Base-by-base conservation (phyloP, 1,140 invertebrate species). In the Neodiprion fabricii region DNA sequence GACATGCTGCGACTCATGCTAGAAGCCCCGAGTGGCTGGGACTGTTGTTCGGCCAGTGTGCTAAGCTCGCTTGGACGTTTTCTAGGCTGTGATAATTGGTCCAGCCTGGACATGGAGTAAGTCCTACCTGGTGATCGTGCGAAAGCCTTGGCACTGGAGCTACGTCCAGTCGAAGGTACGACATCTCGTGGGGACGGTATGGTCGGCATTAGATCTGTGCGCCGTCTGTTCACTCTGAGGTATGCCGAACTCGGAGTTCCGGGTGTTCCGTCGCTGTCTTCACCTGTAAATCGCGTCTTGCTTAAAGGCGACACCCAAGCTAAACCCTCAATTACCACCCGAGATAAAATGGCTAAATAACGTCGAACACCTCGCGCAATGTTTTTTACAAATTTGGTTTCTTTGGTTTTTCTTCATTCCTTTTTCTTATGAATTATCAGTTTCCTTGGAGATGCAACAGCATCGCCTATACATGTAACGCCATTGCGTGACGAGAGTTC, bases 161-260 rank as follows among this genome's bases (percentile, higher is more conserved):
- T 85, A 84, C 89, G 84, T 80, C 89, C 82, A 76, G 90, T 83
- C 77, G 89, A 82, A 77, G 91, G 89, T 82, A 85, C 82, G n/a
- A 61, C n/a, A 48, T 93, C 91, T 77, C 93, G 90, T 70, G 92
- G 91, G 78, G 94, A 93, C 73, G 95, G 95, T 86, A 96, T 92
- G 78, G 96, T 97, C 75, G 96, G 96, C 89, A 96, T 95, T 85
- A 97, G 89, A 89, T 97, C 96, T 74, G 96, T 97, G 85, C 95
- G 94, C 77, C 95, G 92, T 77, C 96, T 92, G 77, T 93, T 94
- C 88, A 95, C 94, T 74, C 93, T 92, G 67, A 91, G 90, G 87
- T 91, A 93, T 81, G 91, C 88, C 74, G 90, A 84, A 71, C 81
- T 86, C 68, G 85, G 83, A 23, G 82, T 84, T 82, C 89, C 77